Evolutionary conservation across 2,888 invertebrate species (phyloP), one percentile per base, ranked within the genome.

Genomic region (Drosophila anomalipes): DNA sequence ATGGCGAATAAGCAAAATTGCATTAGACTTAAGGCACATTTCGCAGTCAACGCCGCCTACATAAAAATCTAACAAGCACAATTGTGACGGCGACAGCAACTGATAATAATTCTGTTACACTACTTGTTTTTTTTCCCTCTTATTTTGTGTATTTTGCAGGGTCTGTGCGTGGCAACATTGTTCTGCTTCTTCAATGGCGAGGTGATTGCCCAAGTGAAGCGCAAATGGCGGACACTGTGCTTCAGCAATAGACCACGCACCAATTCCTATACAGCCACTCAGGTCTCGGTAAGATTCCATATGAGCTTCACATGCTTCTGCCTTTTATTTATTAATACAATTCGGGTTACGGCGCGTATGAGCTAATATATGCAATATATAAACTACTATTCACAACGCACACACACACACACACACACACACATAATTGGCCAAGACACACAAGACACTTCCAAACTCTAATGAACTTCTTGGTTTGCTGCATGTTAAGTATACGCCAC

Each of bases 171-270:
- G 63, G 97, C 98, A 44, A 95, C 97, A 76, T 95, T 98, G 60
- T 98, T 97, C 94, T 98, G 98, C 93, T 98, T 98, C 95, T 97
- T 97, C 94, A 98, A 98, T 93, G 98, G 98, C 81, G 98, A 98
- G 95, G 98, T 98, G 94, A 95, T 97, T 88, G 96, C 97, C 76
- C 97, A 97, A 94, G 95, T 97, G 91, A 96, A 97, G 89, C 95
- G 97, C 74, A 96, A 96, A 93, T 97, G 97, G 97, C 95, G 96
- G 64, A 95, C 95, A 39, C 94, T 95, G 58, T 96, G 96, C 88
- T 96, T 97, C 92, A 93, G 93, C 81, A 93, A 92, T 86, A 95
- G 97, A 61, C 96, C 97, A 70, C 95, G 97, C 74, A 96, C 97
- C 78, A 97, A 97, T 94, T 97, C 97, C 79, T 96, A 97, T 93